Evolutionary conservation across 2,888 invertebrate species (phyloP).

Genomic region (Tinea trinotella): DNA sequence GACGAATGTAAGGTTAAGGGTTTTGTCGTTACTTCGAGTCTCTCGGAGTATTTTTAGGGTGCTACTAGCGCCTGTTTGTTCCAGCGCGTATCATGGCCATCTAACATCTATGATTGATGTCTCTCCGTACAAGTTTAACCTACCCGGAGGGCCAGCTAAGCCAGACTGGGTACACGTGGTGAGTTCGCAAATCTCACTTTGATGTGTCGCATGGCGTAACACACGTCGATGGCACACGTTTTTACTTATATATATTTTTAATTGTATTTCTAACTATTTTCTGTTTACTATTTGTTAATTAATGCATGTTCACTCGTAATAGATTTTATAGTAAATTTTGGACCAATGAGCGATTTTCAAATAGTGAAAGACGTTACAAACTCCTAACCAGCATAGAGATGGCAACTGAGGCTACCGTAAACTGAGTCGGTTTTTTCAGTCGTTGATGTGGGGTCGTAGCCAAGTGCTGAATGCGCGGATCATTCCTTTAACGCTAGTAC

Average conservation of each 20-base stretch:
- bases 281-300: not conserved
- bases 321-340: too few relatives aligned
- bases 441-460: too few relatives aligned
- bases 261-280: not conserved
- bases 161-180: slow-evolving; percentile 92
- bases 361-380: too few relatives aligned
- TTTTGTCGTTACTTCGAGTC: slow-evolving; percentile 38
- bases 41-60: slow-evolving; percentile 57
- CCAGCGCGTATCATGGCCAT: slow-evolving; percentile 99
- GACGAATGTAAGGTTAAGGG: slow-evolving; percentile 22
- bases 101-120: slow-evolving; percentile 96
- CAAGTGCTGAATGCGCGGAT: too few relatives aligned
- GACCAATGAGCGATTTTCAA: too few relatives aligned
- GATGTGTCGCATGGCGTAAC: not conserved
- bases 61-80: slow-evolving; percentile 74
- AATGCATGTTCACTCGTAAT: too few relatives aligned
- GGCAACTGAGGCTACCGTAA: too few relatives aligned
- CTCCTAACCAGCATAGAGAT: too few relatives aligned
- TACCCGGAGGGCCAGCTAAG: slow-evolving; percentile 86
- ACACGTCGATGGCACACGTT: slow-evolving; percentile 2
- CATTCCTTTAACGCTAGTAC: too few relatives aligned
- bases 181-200: slow-evolving; percentile 48
- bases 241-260: too few relatives aligned
- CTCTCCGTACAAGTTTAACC: slow-evolving; percentile 98
- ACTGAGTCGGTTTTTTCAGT: too few relatives aligned